Evolutionary conservation across 2,888 invertebrate species (phyloP), one percentile per base, ranked within the genome.

Genomic region (Stramonita haemastoma): DNA sequence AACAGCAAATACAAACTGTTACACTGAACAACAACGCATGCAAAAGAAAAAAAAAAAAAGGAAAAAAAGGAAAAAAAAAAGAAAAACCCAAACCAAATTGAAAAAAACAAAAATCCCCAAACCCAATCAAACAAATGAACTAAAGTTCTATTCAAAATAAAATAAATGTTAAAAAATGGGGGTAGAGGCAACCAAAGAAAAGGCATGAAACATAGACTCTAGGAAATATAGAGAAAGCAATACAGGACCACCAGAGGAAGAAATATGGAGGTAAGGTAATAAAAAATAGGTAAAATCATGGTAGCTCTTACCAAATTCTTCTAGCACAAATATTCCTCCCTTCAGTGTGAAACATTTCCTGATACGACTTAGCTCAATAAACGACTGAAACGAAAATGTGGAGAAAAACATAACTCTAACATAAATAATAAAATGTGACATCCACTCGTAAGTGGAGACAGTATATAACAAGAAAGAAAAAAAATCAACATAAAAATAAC

Each of bases 271-370:
- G 89, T 46, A 88, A 66, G 79, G 88, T 87, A 87, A n/a, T 73
- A 89, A 89, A 89, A 85, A 89, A 88, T 88, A 89, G 89, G 85
- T 89, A 89, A 89, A 89, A 89, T 86, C 29, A 86, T 85, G 88
- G 91, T 89, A 92, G 91, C 90, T 98, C 99, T 98, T 97, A 99
- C 99, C 99, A 97, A 98, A 99, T 97, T 99, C 99, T 97, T 99
- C 99, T 96, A 99, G 97, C 96, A 99, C 98, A 97, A 99, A 99
- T 96, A 99, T 98, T 96, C 99, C 99, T 96, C 99, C 99, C 96
- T 99, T 99, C 96, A 98, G 99, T 91, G 99, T 99, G 97, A 99
- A 99, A 97, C 99, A 99, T 97, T 99, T 99, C 96, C 99, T 98
- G 97, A 99, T 99, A 97, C 99, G 99, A 97, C 98, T 98, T 97